Evolutionary conservation across 2,113 vertebrate genomes (phyloP).

Genomic region (Eidolon helvum): DNA sequence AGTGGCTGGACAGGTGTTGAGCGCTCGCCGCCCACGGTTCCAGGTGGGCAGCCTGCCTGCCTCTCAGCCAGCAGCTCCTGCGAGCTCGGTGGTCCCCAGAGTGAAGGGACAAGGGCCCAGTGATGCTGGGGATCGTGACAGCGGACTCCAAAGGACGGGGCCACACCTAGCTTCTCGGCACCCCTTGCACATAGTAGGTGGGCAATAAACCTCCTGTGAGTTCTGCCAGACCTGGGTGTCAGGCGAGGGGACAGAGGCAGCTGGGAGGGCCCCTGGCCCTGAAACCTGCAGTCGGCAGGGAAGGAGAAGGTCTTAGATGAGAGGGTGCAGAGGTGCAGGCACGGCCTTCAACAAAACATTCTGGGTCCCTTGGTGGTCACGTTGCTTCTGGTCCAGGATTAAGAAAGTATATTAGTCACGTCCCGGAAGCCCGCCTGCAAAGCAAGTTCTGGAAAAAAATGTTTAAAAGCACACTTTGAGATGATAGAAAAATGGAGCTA

Average conservation of each 20-base stretch:
- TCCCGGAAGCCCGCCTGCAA: not conserved
- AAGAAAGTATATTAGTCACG: not conserved
- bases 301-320: no score
- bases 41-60: not conserved
- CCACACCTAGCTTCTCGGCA: not conserved
- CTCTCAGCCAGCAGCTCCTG: not conserved
- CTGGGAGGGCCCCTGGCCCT: not conserved
- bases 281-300: not conserved
- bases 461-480: not conserved
- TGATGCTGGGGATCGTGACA: rapidly evolving
- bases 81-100: not conserved
- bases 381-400: not conserved
- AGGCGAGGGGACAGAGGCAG: not conserved
- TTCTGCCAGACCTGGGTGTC: not conserved
- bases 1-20: not conserved
- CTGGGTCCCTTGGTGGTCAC: no score
- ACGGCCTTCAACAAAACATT: no score
- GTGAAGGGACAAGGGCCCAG: not conserved
- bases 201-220: not conserved
- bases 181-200: not conserved
- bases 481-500: not conserved
- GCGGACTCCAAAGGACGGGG: not conserved
- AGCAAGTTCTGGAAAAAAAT: not conserved
- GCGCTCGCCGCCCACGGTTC: not conserved
- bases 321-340: no score